Evolutionary conservation across 2,888 invertebrate genomes (phyloP), one percentile per base, ranked within the genome.

Genomic region (Drosophila multiciliata): DNA sequence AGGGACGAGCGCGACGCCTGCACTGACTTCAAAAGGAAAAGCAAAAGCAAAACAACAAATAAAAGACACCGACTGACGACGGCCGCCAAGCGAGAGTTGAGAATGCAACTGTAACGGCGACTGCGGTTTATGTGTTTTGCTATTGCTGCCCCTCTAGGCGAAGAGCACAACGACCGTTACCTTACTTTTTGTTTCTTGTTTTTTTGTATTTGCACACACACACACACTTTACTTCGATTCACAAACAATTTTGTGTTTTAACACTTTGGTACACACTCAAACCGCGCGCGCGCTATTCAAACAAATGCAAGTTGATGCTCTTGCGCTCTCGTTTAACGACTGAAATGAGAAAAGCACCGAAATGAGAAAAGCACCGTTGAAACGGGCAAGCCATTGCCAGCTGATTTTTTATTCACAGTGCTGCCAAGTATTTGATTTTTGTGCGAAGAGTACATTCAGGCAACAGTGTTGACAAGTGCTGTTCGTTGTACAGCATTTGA

Each of bases 201-300:
- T 65, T 69, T 73, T 70, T 78, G 72, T 77, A 61, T 67, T 82
- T 85, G 85, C 85, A 70, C 76, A 76, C 49, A 55, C 53, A 63
- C 55, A 58, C 50, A 55, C 54, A 63, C 57, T 67, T 54, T 61
- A 53, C 36, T 73, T 78, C 54, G 48, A 69, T 63, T 66, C 55
- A 69, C 78, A 73, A 78, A 58, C 67, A 67, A 80, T 42, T 63
- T 63, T 67, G 64, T 71, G 58, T 63, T 78, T 66, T 45, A 69
- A 68, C 78, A 68, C 78, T 59, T 73, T 77, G 49, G 38, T 73
- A 74, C 70, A 69, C 61, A 63, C 45, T 3, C 20, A 45, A 77
- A 35, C 57, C 20, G 32, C 61, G 20, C 67, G 62, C 66, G 59
- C 76, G 54, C 55, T 45, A 53, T 15, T 33, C 53, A 33, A 61